phyloP scores from a whole-genome alignment of 2,797 vertebrate species.

The Neosilurus mollespiculum region DNA sequence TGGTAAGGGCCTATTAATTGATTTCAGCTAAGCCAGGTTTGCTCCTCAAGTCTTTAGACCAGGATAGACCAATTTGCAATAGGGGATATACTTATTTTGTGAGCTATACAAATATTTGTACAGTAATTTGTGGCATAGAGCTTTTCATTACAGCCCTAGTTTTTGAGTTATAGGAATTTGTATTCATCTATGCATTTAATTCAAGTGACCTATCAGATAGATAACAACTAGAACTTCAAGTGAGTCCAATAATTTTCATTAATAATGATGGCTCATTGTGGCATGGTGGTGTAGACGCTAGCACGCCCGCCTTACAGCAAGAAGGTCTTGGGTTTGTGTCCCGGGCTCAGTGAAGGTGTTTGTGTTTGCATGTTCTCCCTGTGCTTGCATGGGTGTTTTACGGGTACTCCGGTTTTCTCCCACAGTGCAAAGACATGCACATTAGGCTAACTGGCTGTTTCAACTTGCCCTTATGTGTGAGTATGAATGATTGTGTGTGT shows the following conservation, averaged over 20 bases:
- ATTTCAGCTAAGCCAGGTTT: background rate
- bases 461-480: too few species aligned
- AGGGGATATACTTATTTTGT: background rate
- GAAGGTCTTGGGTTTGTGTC: too few species aligned
- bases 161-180: too few species aligned
- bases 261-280: background rate
- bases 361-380: too few species aligned
- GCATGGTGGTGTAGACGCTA: too few species aligned
- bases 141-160: background rate
- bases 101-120: background rate
- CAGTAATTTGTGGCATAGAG: background rate
- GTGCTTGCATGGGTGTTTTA: too few species aligned
- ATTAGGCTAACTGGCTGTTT: too few species aligned
- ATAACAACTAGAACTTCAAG: background rate
- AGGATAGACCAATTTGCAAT: background rate
- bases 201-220: background rate
- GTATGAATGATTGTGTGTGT: too few species aligned
- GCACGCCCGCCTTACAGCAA: too few species aligned
- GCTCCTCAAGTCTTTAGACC: background rate
- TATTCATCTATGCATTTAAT: background rate
- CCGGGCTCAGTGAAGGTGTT: too few species aligned
- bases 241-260: background rate
- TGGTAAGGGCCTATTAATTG: background rate
- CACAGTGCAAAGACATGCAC: too few species aligned
- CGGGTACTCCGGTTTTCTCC: too few species aligned